phyloP scores from a whole-genome alignment of 1,140 invertebrate species.

The Subanguina moxae region DNA sequence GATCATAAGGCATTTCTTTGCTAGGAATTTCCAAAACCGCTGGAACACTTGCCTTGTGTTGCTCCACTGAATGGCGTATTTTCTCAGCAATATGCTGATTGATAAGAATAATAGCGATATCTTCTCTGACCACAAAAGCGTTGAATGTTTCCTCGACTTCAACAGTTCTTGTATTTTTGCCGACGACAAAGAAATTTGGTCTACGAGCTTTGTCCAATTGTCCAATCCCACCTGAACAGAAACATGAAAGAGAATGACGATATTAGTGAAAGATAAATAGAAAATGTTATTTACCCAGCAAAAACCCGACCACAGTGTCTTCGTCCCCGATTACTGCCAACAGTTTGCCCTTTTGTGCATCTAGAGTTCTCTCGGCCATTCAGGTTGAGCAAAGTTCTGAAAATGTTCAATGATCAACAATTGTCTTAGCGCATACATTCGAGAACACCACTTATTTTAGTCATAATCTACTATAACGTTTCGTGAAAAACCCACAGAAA shows the following conservation, averaged over 20 bases:
- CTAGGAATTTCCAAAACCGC: conserved; percentile 97
- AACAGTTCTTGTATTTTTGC: conserved; percentile 80
- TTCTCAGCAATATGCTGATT: conserved; percentile 98
- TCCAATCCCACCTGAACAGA: conserved; percentile 67
- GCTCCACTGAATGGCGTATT: conserved; percentile 92
- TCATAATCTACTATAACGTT: too few relatives aligned
- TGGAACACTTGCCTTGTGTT: conserved; percentile 84
- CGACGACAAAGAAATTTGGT: too few relatives aligned
- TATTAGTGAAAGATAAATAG: too few relatives aligned
- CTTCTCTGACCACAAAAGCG: conserved; percentile 85
- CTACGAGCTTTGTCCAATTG: too few relatives aligned
- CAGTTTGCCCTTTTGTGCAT: conserved; percentile 74
- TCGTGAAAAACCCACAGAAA: too few relatives aligned
- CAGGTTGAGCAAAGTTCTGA: too few relatives aligned
- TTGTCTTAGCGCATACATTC: too few relatives aligned
- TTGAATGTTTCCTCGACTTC: conserved; percentile 98
- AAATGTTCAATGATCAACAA: too few relatives aligned
- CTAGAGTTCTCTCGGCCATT: too few relatives aligned
- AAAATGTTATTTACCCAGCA: conserved; percentile 81
- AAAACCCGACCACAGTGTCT: conserved; percentile 98
- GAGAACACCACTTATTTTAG: too few relatives aligned
- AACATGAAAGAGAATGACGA: too few relatives aligned
- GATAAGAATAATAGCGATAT: conserved; percentile 97
- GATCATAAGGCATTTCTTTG: conserved; percentile 98
- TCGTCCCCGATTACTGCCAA: conserved; percentile 98